Base-by-base conservation (phyloP, 2,888 invertebrate species). In the Lithophane semibrunnea region DNA sequence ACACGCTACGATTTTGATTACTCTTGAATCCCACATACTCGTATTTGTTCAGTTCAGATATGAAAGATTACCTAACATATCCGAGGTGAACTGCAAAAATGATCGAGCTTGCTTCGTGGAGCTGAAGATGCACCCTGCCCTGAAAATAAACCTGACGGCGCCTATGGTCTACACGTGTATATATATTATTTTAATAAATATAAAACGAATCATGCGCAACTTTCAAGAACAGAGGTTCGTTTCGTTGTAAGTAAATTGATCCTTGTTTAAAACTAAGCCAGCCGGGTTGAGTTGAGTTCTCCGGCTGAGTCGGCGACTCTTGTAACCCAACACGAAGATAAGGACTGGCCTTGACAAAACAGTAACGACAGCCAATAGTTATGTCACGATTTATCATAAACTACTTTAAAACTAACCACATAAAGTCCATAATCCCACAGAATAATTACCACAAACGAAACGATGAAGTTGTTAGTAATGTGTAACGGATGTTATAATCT, bases 321-420 rank as follows among this genome's bases (percentile, higher is more conserved):
- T 90, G 95, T 93, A 95, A 96, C 94, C 91, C 83, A 90, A 95
- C 89, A 92, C 94, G 89, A 83, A 92, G 94, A 95, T 95, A 95
- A 94, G 91, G 79, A 83, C 84, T 91, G 91, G 90, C 94, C 95
- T 94, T 94, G 95, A 92, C 92, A 88, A 90, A 91, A 85, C 83
- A 71, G 76, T 79, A 83, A 79, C 79, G 69, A 85, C 73, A 75
- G 64, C 56, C 80, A 73, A 75, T 69, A 74, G 68, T 88, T 69
- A 82, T 71, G 65, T 72, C 61, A 79, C 88, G 85, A 86, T 85
- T 88, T 85, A 85, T 79, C 73, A 29, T 61, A 81, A 73, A 74
- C 65, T 56, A 79, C 84, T 80, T 70, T 88, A 86, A 86, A 61
- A 8, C 10, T 44, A 63, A 79, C 47, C 9, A 4, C 4, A 61